Evolutionary conservation across 2,888 invertebrate species (phyloP).

Genomic region (Macaria liturata): DNA sequence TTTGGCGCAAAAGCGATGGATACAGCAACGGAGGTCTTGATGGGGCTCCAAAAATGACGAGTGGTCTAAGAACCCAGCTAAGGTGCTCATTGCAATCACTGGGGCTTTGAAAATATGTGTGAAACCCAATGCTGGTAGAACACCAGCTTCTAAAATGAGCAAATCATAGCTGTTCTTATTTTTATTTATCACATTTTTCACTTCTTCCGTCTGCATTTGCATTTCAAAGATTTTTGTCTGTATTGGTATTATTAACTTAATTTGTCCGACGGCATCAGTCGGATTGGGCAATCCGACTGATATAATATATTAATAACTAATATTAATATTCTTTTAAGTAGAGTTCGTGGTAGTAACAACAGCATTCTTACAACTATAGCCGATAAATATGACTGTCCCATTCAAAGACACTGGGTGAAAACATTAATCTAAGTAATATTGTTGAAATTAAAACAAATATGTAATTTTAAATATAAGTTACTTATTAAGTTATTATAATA

Average conservation of each 20-base stretch:
- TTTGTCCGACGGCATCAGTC: neutral
- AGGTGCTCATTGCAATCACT: slow-evolving; percentile 7
- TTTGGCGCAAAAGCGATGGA: slow-evolving; percentile 12
- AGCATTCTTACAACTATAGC: too few relatives aligned
- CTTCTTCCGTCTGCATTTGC: slow-evolving; percentile 14
- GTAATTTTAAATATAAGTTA: too few relatives aligned
- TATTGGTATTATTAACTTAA: neutral
- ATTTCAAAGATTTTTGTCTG: slow-evolving; percentile 13
- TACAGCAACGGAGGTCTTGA: slow-evolving; percentile 18
- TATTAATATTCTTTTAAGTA: too few relatives aligned
- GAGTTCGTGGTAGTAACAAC: too few relatives aligned
- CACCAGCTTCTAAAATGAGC: slow-evolving; percentile 12
- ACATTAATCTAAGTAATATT: too few relatives aligned
- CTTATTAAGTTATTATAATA: too few relatives aligned
- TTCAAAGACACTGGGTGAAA: too few relatives aligned
- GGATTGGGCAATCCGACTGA: neutral
- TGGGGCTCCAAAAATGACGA: slow-evolving; percentile 13
- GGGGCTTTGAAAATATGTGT: slow-evolving; percentile 9
- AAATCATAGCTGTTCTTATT: slow-evolving; percentile 14
- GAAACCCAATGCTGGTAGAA: slow-evolving; percentile 1
- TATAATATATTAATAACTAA: too few relatives aligned
- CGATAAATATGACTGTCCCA: too few relatives aligned
- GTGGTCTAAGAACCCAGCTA: neutral
- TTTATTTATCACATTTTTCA: slow-evolving; percentile 7
- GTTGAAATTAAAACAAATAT: too few relatives aligned